phyloP scores from a whole-genome alignment of 2,888 invertebrate species.

The Ochropacha duplaris region DNA sequence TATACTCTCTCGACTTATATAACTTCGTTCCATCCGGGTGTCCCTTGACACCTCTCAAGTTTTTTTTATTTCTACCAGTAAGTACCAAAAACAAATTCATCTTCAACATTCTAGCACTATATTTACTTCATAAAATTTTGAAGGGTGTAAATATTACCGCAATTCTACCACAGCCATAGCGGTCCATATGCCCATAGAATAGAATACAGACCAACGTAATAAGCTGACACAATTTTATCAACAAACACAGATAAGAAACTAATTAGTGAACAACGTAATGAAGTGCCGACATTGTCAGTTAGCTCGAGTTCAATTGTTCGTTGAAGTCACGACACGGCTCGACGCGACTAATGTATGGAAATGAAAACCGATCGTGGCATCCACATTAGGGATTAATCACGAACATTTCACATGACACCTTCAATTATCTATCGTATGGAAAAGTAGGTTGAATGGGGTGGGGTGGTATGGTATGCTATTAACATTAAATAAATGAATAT shows the following conservation, averaged over 20 bases:
- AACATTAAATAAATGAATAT: no score
- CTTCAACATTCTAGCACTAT: no score
- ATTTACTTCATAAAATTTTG: no score
- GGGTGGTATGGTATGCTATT: neutral
- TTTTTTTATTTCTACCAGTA: no score
- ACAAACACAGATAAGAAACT: neutral
- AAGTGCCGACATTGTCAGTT: neutral
- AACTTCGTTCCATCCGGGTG: no score
- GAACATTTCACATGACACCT: conserved; percentile 8
- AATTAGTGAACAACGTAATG: neutral
- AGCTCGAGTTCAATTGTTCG: neutral
- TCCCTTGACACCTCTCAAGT: no score
- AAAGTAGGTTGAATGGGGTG: neutral
- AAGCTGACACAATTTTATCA: neutral
- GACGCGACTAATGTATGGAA: conserved; percentile 8
- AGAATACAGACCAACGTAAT: no score
- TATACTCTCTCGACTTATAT: no score
- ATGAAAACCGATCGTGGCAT: conserved; percentile 6
- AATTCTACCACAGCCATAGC: no score
- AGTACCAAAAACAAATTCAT: no score
- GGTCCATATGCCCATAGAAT: no score
- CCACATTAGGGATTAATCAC: conserved; percentile 8
- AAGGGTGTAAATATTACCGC: no score
- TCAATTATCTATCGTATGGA: conserved; percentile 2
- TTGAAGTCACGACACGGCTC: conserved; percentile 4